Base-by-base conservation (phyloP, 2,113 vertebrate species). In the Halichoerus grypus region DNA sequence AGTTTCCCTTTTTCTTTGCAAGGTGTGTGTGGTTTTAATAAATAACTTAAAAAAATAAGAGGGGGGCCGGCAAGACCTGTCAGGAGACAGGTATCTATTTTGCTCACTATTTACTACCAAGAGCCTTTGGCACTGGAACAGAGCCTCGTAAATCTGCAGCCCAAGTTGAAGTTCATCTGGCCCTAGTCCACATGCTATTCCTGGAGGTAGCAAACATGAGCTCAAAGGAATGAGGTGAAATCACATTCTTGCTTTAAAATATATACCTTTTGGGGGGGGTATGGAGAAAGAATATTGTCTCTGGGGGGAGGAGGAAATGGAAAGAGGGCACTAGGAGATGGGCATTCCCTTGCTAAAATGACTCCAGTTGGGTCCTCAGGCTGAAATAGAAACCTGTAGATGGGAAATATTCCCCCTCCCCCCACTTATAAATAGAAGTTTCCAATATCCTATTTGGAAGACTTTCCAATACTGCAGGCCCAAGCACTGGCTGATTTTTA, bases 161-260 rank as follows among this genome's bases (percentile, higher is more conserved):
- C 89, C 97, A 97, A 97, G 98, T 97, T 98, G 98, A 98, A 98
- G 98, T 98, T 97, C 97, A 98, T 96, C 98, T 98, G 99, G 98
- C 98, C 97, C 95, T 91, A 90, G 96, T 98, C 98, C 98, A 98
- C 98, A 97, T 92, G 92, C 99, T 99, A 98, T 99, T 99, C 98
- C 98, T 98, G 98, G 98, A 99, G 91, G 98, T 98, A 98, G 96
- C 97, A 97, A 97, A 95, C 97, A 95, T 57, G 80, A 97, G 97
- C 95, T 97, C 93, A 91, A 95, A 96, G 82, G 71, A 98, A 95
- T 4, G 74, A 96, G 97, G 88, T 94, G 96, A 97, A 97, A 96
- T 97, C 95, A 94, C 87, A 96, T 95, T 97, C 93, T 96, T 31
- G 26, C 94, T 97, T 97, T 96, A 91, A 94, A 97, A 96, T 95